phyloP scores from a whole-genome alignment of 1,140 invertebrate species.

The Hyles vespertilio region DNA sequence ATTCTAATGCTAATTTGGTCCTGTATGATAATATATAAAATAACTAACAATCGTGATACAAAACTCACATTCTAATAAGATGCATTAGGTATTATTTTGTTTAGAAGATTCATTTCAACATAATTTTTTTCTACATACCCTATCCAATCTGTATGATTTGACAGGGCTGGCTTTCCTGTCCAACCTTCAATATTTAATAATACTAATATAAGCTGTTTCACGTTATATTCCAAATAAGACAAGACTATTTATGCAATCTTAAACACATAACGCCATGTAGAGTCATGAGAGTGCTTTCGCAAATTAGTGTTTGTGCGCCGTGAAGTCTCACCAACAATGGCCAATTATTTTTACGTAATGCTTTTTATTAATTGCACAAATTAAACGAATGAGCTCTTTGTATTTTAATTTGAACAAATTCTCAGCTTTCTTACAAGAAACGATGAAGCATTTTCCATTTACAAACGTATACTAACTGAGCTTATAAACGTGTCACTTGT shows the following conservation, averaged over 20 bases:
- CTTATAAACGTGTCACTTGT: no score
- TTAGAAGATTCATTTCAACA: no score
- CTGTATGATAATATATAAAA: no score
- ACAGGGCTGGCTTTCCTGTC: no score
- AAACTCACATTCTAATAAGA: no score
- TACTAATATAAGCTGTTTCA: background rate
- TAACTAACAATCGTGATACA: no score
- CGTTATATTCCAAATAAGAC: background rate
- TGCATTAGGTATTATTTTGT: no score
- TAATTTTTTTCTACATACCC: no score
- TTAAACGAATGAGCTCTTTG: constrained; percentile 48
- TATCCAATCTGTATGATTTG: no score
- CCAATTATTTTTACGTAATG: constrained; percentile 58
- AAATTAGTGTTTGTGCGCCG: constrained; percentile 14
- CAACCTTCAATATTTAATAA: no score
- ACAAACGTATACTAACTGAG: no score
- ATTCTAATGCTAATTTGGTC: no score
- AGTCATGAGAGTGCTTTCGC: background rate
- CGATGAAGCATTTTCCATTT: constrained; percentile 5
- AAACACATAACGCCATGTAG: constrained; percentile 2
- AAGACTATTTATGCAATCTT: background rate
- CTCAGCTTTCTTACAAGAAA: constrained; percentile 54
- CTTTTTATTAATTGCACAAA: constrained; percentile 60
- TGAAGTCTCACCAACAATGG: constrained; percentile 43
- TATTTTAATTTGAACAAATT: constrained; percentile 69